Percentiles rank a stretch among this genome's conserved stretches.
phyloP scores from a whole-genome alignment of 2,797 vertebrate genomes.

The Syndactyla subalaris region DNA sequence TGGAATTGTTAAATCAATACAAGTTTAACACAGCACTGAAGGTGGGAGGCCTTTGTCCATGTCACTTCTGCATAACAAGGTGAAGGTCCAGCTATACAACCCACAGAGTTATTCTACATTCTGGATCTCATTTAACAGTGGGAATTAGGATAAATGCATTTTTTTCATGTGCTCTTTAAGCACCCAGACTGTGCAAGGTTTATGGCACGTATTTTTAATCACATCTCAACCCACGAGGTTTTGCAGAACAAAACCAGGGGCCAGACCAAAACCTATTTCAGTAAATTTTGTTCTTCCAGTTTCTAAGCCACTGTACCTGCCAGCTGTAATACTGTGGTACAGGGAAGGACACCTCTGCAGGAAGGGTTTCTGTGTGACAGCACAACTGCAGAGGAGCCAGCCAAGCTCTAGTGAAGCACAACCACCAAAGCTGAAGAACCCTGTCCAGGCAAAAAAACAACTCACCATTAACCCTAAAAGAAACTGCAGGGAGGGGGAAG shows the following conservation, averaged over 20 bases:
- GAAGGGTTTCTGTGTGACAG: rapidly evolving
- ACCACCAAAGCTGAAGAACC: neutral
- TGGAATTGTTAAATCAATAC: constrained; percentile 16
- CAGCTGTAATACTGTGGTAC: rapidly evolving
- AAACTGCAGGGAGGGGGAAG: neutral
- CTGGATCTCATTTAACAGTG: neutral
- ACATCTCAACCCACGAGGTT: neutral
- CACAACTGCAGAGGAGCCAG: neutral
- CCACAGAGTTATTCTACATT: neutral
- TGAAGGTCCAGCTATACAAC: constrained; percentile 8
- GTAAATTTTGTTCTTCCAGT: neutral
- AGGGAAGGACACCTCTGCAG: neutral
- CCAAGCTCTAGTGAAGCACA: neutral
- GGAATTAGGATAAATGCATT: neutral
- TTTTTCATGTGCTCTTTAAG: neutral
- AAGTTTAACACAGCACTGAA: neutral
- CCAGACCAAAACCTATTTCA: neutral
- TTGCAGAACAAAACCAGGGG: neutral
- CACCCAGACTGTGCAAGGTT: neutral
- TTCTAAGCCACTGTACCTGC: rapidly evolving
- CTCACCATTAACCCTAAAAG: neutral
- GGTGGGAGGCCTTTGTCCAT: neutral
- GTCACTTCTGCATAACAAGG: neutral
- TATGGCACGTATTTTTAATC: neutral
- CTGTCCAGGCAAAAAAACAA: neutral